Evolutionary conservation across 1,140 invertebrate genomes (phyloP).

Genomic region (Drosophila biarmipes): DNA sequence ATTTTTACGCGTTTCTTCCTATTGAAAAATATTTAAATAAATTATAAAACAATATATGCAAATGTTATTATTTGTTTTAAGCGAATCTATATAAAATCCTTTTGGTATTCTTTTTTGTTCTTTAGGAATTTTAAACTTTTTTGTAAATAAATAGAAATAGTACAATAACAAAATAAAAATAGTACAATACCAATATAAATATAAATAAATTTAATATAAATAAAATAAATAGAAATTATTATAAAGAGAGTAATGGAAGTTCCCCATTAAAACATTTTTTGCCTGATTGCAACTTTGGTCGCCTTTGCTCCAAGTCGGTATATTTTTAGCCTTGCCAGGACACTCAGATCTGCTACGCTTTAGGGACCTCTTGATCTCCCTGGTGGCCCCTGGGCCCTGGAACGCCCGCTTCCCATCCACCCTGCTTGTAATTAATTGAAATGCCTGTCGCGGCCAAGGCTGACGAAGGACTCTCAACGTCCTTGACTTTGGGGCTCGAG

Average conservation of each 20-base stretch:
- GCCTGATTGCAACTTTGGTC: conserved; percentile 7
- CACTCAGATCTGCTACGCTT: not conserved
- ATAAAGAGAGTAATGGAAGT: not conserved
- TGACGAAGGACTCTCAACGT: conserved; percentile 6
- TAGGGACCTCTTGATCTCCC: conserved; percentile 17
- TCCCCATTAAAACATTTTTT: not conserved
- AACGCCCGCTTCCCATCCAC: not conserved
- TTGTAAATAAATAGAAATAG: no score
- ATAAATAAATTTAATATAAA: not conserved
- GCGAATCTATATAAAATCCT: no score
- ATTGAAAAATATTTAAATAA: no score
- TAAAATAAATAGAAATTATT: not conserved
- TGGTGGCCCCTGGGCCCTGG: not conserved
- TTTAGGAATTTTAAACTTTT: no score
- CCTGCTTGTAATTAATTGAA: conserved; percentile 32
- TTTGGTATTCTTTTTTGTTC: no score
- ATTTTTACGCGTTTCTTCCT: no score
- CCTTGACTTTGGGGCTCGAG: conserved; percentile 28
- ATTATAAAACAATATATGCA: no score
- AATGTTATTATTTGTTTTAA: no score
- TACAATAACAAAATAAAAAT: no score
- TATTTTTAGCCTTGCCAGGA: conserved; percentile 18
- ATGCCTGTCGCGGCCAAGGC: conserved; percentile 45
- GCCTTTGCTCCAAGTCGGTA: conserved; percentile 2
- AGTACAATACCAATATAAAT: no score